Percentiles rank a stretch among this genome's conserved stretches.
phyloP scores from a whole-genome alignment of 2,888 invertebrate species.

The Agriopis marginaria region DNA sequence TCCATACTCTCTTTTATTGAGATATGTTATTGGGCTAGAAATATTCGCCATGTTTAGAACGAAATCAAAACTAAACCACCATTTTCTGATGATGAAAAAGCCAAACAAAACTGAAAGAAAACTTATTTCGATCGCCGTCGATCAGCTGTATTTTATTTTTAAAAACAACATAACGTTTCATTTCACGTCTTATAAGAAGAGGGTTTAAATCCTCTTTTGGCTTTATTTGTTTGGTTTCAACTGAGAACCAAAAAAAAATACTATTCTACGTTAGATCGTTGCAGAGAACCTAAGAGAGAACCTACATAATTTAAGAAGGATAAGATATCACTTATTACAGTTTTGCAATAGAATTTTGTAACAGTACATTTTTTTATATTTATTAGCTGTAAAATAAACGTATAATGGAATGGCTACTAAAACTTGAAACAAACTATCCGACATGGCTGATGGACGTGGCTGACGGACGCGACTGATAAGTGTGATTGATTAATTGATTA shows the following conservation, averaged over 20 bases:
- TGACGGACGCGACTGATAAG: too few species aligned
- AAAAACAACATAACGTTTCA: slow-evolving; percentile 65
- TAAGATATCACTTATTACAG: too few species aligned
- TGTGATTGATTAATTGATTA: too few species aligned
- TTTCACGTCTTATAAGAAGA: slow-evolving; percentile 6
- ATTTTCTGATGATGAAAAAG: slow-evolving; percentile 66
- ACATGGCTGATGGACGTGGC: too few species aligned
- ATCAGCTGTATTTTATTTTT: slow-evolving; percentile 83
- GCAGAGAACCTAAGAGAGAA: too few species aligned
- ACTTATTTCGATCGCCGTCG: slow-evolving; percentile 52
- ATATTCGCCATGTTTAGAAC: slow-evolving; percentile 79
- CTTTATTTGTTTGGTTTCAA: background rate
- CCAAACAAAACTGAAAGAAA: slow-evolving; percentile 52
- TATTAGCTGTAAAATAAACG: background rate
- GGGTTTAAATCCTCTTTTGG: too few species aligned
- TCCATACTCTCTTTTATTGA: slow-evolving; percentile 88
- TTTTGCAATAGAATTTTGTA: too few species aligned
- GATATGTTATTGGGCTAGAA: slow-evolving; percentile 87
- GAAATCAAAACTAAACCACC: slow-evolving; percentile 73
- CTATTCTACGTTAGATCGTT: too few species aligned
- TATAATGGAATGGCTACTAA: background rate
- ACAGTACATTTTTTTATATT: background rate
- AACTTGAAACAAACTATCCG: too few species aligned
- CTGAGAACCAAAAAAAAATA: too few species aligned
- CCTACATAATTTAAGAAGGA: too few species aligned